Base-by-base conservation (phyloP, 1,140 invertebrate species). In the Cydia pomonella region DNA sequence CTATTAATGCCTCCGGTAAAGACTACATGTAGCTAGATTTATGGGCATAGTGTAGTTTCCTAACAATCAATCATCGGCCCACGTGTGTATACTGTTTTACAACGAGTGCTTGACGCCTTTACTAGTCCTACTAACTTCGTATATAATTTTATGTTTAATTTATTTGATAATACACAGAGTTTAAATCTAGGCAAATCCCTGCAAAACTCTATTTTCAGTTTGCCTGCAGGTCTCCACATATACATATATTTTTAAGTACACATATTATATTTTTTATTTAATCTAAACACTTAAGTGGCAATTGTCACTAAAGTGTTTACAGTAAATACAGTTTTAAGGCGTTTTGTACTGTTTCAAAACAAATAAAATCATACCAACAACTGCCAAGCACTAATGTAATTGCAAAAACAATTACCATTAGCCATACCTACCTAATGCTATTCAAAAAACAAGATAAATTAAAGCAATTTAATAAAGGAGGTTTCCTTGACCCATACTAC, bases 361-460 rank as follows among this genome's bases (percentile, higher is more conserved):
- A n/a, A n/a, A n/a, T n/a, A n/a, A n/a, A n/a, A n/a, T n/a, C n/a
- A n/a, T n/a, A n/a, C n/a, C 50, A 18, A 21, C 16, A 21, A 10
- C 18, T 10, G 18, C 50, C 50, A 59, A 10, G 7, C 18, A 3
- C 69, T 38, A 53, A 75, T 76, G 72, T 78, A 64, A 74, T 76
- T 53, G 74, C 66, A 50, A 66, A 62, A 78, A 76, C 76, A 74
- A 79, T 79, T 81, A 77, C 38, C 33, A 74, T 73, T 77, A 75
- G 78, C 73, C 76, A 79, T 79, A 78, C 75, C 21, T 80, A 80
- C 75, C 21, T 41, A 66, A 77, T 76, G 74, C 59, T 29, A 64
- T 76, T 79, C 72, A 81, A 83, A 83, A 81, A 80, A 77, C 76
- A 75, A 81, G 77, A 80, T 80, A 80, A 81, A 81, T 80, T 81